Base-by-base conservation (phyloP, 2,113 vertebrate species). In the Aepyceros melampus region DNA sequence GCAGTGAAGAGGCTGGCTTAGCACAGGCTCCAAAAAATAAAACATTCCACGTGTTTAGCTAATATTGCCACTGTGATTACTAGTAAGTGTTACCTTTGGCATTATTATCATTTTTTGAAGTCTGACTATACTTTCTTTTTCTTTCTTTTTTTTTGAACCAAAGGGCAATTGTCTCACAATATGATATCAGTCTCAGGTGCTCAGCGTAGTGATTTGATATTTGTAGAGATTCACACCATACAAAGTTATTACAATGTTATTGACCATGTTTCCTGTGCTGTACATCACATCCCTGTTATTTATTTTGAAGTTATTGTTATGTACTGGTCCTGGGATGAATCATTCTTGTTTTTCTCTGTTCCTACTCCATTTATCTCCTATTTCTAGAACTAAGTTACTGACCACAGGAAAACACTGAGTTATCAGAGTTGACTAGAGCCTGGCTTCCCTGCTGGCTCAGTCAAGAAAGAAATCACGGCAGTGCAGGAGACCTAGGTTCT, bases 291-390 rank as follows among this genome's bases (percentile, higher is more conserved):
- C 81, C 81, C 13, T 55, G 51, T 84, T 84, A 84, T 55, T 83
- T 27, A 40, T 55, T 84, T 12, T 91, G 71, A 83, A 14, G 45
- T 91, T 89, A 71, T 88, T 90, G 33, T 78, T 78, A 36, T 88
- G 71, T 40, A 40, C 83, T 23, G 10, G 10, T 86, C 79, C 55
- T 60, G 29, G 83, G 79, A 92, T 83, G 89, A 95, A 55, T 97
- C 92, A 92, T 92, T 88, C 92, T 96, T 81, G 29, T 62, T 91
- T 94, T 93, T 47, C 36, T 96, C 71, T 87, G 49, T 92, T n/a
- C 45, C 29, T 45, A 13, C 64, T 88, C 33, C 89, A 96, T 83
- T 92, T 91, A 82, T 87, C 62, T 89, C 43, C 62, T 91, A 27
- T 92, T 79, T 93, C 96, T 29, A 81, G 92, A 95, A 79, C 25